Percentiles rank a stretch among this genome's conserved stretches.
phyloP scores from a whole-genome alignment of 2,797 vertebrate genomes.

The Pristis pectinata region DNA sequence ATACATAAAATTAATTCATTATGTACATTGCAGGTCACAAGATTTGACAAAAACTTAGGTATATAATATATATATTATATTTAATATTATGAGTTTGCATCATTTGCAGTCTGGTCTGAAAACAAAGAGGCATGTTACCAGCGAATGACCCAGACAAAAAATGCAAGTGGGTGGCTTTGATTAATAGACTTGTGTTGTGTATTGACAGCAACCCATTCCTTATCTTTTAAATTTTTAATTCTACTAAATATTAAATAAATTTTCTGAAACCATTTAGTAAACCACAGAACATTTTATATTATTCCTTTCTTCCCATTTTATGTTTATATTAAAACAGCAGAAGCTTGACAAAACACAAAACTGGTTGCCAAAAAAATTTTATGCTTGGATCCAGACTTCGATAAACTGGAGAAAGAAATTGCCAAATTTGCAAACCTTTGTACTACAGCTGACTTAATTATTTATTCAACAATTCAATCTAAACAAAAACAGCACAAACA shows the following conservation, averaged over 20 bases:
- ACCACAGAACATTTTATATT: neutral
- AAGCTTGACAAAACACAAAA: neutral
- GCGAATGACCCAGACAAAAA: neutral
- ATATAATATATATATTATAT: neutral
- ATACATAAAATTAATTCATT: neutral
- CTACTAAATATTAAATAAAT: slow-evolving; percentile 22
- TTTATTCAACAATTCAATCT: slow-evolving; percentile 27
- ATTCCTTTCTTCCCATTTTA: neutral
- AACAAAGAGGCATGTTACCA: neutral
- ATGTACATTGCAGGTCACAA: neutral
- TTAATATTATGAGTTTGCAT: neutral
- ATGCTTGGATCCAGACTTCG: neutral
- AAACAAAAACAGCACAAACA: slow-evolving; percentile 23
- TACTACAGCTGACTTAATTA: slow-evolving; percentile 13
- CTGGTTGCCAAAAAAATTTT: neutral
- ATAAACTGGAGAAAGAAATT: slow-evolving; percentile 10
- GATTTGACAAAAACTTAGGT: slow-evolving; percentile 11
- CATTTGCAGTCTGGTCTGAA: neutral
- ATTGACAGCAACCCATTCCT: slow-evolving; percentile 19
- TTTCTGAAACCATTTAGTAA: slow-evolving; percentile 4
- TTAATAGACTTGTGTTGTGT: neutral
- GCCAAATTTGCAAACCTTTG: slow-evolving; percentile 27
- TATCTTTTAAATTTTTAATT: neutral
- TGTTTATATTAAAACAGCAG: slow-evolving; percentile 13
- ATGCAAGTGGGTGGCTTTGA: slow-evolving; percentile 20